phyloP scores from a whole-genome alignment of 2,888 invertebrate species.

The Tillus elongatus region DNA sequence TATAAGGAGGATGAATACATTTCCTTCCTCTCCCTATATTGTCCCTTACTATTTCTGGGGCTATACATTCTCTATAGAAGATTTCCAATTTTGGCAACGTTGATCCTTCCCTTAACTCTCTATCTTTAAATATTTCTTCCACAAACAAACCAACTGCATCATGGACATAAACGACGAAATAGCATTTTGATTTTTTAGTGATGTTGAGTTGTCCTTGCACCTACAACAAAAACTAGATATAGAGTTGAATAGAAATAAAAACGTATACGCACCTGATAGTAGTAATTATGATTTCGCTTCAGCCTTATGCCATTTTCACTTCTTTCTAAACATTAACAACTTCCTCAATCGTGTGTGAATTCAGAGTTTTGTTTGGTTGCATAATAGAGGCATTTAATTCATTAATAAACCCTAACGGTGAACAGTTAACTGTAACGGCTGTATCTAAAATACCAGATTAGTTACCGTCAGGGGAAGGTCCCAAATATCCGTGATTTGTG shows the following conservation, averaged over 20 bases:
- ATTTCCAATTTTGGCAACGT: no score
- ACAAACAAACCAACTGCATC: no score
- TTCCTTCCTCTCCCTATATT: no score
- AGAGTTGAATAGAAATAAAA: conserved; percentile 2
- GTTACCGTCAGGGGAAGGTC: conserved; percentile 4
- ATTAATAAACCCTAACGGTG: neutral
- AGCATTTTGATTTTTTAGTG: no score
- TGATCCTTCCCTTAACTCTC: no score
- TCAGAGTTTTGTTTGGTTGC: neutral
- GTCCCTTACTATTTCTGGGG: no score
- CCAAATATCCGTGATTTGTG: neutral
- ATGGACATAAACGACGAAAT: no score
- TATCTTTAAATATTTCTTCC: no score
- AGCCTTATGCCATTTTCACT: neutral
- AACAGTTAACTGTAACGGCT: no score
- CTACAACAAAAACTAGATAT: neutral
- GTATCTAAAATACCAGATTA: neutral
- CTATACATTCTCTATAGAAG: no score
- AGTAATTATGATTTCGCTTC: conserved; percentile 5
- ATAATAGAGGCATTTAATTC: neutral
- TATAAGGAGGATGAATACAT: no score
- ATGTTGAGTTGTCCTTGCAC: conserved; percentile 6
- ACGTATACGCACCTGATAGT: conserved; percentile 7
- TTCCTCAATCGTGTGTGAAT: conserved; percentile 4
- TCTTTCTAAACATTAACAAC: neutral